These are phyloP conservation scores for Lophius americanus DNA, from an alignment of 2,797 vertebrate species.

Conservation along the genomic window DNA sequence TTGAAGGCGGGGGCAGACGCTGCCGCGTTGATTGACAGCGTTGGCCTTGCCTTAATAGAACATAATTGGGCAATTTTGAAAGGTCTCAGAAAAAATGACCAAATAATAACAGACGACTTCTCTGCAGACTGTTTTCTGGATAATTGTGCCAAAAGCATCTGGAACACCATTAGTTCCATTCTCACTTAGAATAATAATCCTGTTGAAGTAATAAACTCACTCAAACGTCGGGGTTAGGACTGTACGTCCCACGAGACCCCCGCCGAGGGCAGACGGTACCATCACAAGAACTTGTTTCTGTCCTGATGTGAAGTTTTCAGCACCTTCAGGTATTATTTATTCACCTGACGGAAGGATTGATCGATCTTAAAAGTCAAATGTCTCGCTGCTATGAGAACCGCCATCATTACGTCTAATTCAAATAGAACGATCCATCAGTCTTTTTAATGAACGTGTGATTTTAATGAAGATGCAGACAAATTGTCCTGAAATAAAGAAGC, in stretches of 20 bases:
- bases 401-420: no score
- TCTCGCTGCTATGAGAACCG: no score
- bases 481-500: slow-evolving; percentile 37
- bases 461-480: slow-evolving; percentile 48
- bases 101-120: slow-evolving; percentile 87
- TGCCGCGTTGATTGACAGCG: slow-evolving; percentile 89
- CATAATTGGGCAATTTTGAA: slow-evolving; percentile 97
- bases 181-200: slow-evolving; percentile 88
- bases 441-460: slow-evolving; percentile 50
- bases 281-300: slow-evolving; percentile 67
- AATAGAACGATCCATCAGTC: no score
- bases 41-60: slow-evolving; percentile 98
- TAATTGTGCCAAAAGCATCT: slow-evolving; percentile 85
- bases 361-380: no score
- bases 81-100: slow-evolving; percentile 83
- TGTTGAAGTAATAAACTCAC: slow-evolving; percentile 84
- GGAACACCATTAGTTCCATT: slow-evolving; percentile 86
- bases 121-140: slow-evolving; percentile 85
- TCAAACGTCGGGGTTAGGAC: slow-evolving; percentile 75
- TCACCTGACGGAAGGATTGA: no score
- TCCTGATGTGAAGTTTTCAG: slow-evolving; percentile 10
- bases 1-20: slow-evolving; percentile 88
- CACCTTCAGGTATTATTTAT: no score
- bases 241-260: slow-evolving; percentile 57
- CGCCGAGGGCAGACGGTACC: slow-evolving; percentile 50